These are phyloP conservation scores for Sialia sialis DNA, from an alignment of 2,113 vertebrate species.

Conservation along the genomic window DNA sequence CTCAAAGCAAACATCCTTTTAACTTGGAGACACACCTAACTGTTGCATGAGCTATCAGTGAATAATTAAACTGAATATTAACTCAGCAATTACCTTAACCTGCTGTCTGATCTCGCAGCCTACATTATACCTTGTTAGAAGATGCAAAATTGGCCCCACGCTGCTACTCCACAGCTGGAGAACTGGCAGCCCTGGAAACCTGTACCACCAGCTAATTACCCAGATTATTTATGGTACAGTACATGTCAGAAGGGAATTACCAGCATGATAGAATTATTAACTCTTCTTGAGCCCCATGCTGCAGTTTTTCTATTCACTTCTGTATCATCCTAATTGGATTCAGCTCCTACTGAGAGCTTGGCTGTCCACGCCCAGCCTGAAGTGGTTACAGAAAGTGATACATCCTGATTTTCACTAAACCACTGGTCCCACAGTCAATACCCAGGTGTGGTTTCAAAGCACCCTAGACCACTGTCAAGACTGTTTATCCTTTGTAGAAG, in stretches of 20 bases:
- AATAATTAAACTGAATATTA: slow-evolving; percentile 11
- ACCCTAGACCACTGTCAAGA: not conserved
- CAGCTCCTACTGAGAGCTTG: not conserved
- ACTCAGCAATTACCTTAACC: slow-evolving; percentile 4
- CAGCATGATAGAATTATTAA: slow-evolving; percentile 40
- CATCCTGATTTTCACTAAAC: not conserved
- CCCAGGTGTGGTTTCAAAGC: not conserved
- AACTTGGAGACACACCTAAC: slow-evolving; percentile 8
- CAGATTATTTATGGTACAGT: slow-evolving; percentile 54
- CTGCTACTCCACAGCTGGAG: not conserved
- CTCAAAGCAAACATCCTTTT: slow-evolving; percentile 30
- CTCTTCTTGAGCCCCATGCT: not conserved
- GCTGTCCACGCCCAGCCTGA: not conserved
- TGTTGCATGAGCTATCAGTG: not conserved
- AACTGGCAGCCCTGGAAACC: slow-evolving; percentile 41
- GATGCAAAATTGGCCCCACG: not conserved
- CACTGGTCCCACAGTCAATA: not conserved
- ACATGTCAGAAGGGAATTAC: slow-evolving; percentile 60
- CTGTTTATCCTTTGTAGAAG: not conserved
- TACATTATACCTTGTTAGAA: not conserved
- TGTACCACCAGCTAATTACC: slow-evolving; percentile 34
- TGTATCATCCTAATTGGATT: slow-evolving; percentile 22
- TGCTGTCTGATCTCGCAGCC: slow-evolving; percentile 7
- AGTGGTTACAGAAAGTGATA: slow-evolving; percentile 20
- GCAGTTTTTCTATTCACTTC: slow-evolving; percentile 5